phyloP scores from a whole-genome alignment of 2,888 invertebrate species.

The Dexiosoma caninum region DNA sequence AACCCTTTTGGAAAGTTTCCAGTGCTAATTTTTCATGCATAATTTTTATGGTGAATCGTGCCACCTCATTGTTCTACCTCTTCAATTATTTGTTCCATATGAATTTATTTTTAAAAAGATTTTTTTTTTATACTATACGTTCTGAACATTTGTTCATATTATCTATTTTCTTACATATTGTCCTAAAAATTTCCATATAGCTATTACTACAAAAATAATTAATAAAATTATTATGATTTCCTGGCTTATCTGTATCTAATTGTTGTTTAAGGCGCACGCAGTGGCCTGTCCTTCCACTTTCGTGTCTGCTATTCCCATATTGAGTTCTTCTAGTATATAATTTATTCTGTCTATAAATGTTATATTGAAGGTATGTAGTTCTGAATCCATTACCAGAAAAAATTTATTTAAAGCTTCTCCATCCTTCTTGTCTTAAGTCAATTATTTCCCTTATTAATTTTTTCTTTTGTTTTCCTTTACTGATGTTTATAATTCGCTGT shows the following conservation, averaged over 20 bases:
- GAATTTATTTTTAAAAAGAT: neutral
- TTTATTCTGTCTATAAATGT: too few species aligned
- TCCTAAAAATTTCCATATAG: neutral
- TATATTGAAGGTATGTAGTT: too few species aligned
- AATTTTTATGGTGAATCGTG: neutral
- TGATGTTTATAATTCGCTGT: too few species aligned
- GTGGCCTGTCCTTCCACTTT: neutral
- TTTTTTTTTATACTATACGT: neutral
- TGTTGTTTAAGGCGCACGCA: slow-evolving; percentile 5
- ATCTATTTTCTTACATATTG: slow-evolving; percentile 1
- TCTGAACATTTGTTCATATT: too few species aligned
- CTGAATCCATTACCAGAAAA: too few species aligned
- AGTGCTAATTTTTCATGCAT: neutral
- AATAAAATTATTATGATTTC: neutral
- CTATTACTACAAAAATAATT: neutral
- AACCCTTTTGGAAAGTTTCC: neutral
- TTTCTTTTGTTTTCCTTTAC: too few species aligned
- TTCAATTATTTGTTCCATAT: neutral
- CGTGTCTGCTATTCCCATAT: neutral
- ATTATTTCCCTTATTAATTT: too few species aligned
- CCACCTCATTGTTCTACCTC: too few species aligned
- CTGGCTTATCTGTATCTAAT: neutral
- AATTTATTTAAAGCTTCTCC: too few species aligned
- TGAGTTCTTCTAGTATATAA: neutral
- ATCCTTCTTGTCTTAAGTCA: too few species aligned